A percentile compares a stretch with the other conserved stretches of the same genome.
phyloP scores from a whole-genome alignment of 2,797 vertebrate genomes.

The Sorex maritimensis region DNA sequence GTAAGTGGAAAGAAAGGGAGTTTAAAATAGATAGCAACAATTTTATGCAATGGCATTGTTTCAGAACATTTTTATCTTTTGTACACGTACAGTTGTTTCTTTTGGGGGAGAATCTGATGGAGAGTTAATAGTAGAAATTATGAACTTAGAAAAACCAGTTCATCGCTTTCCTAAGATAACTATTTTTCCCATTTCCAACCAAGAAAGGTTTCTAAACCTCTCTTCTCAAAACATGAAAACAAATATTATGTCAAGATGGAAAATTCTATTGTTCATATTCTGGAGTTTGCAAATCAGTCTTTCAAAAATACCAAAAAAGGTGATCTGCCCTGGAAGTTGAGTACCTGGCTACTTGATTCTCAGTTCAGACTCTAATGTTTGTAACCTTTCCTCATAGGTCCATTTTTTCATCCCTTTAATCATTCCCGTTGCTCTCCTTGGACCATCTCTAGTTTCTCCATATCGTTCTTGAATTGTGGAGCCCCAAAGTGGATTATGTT shows the following conservation, averaged over 20 bases:
- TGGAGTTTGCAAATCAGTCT: conserved; percentile 72
- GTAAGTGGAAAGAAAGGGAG: conserved; percentile 38
- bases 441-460: conserved; percentile 87
- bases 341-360: conserved; percentile 78
- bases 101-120: conserved; percentile 55
- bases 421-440: conserved; percentile 85
- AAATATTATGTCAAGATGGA: conserved; percentile 61
- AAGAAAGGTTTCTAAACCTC: conserved; percentile 62
- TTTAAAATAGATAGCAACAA: background rate
- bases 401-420: conserved; percentile 85
- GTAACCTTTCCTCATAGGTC: conserved; percentile 86
- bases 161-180: background rate
- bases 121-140: conserved; percentile 36
- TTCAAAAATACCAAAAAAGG: conserved; percentile 49
- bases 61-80: background rate
- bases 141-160: conserved; percentile 8
- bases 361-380: conserved; percentile 80
- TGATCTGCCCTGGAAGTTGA: conserved; percentile 75
- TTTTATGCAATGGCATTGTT: background rate
- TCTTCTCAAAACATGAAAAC: conserved; percentile 66
- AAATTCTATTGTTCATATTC: conserved; percentile 68
- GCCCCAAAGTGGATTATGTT: conserved; percentile 85
- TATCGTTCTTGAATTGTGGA: conserved; percentile 85
- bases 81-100: conserved; percentile 23
- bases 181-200: conserved; percentile 75